These are phyloP conservation scores for Emesis castigata DNA, from an alignment of 2,888 invertebrate genomes.

Conservation along the genomic window DNA sequence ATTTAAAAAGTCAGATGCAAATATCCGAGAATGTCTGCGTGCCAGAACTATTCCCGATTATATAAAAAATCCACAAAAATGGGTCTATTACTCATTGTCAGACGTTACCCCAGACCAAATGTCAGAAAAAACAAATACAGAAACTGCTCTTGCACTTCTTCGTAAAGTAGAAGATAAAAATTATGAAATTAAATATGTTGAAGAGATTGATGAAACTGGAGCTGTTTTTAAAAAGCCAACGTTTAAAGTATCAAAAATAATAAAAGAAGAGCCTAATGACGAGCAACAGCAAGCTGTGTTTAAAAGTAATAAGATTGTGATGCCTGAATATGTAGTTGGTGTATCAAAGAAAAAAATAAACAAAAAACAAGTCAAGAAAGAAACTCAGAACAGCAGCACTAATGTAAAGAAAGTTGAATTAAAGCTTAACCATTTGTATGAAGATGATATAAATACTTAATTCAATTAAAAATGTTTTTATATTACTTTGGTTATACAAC, in stretches of 20 bases:
- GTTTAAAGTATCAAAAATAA: conserved; percentile 77
- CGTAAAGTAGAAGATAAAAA: conserved; percentile 90
- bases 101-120: conserved; percentile 94
- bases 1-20: conserved; percentile 93
- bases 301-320: conserved; percentile 91
- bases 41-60: conserved; percentile 81
- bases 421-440: conserved; percentile 83
- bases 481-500: no score
- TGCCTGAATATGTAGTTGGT: conserved; percentile 96
- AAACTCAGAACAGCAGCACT: conserved; percentile 41
- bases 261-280: conserved; percentile 74
- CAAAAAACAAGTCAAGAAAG: conserved; percentile 73
- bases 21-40: conserved; percentile 88
- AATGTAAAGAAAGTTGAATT: conserved; percentile 76
- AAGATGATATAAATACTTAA: conserved; percentile 49
- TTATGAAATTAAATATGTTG: conserved; percentile 69
- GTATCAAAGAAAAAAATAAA: conserved; percentile 86
- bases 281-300: conserved; percentile 82
- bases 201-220: conserved; percentile 74
- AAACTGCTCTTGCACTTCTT: conserved; percentile 94
- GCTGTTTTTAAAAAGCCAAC: conserved; percentile 81
- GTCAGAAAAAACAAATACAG: conserved; percentile 94
- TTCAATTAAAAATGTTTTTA: no score
- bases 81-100: conserved; percentile 94
- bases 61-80: conserved; percentile 94